These are phyloP conservation scores for Onychorhynchus coronatus DNA, from an alignment of 2,113 vertebrate genomes.

Conservation along the genomic window DNA sequence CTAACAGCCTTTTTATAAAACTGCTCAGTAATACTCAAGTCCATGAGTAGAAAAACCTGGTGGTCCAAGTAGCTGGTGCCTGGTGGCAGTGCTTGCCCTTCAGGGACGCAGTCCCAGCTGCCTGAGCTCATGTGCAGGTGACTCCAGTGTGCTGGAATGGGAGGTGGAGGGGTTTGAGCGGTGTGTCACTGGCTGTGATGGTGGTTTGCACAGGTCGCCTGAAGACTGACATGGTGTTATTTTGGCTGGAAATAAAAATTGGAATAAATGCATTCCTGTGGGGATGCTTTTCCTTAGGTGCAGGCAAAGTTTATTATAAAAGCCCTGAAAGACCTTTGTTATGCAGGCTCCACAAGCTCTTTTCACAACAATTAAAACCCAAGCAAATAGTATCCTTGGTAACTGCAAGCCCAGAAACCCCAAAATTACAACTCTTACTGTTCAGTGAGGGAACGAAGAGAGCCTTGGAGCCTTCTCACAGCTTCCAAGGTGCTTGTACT, in stretches of 20 bases:
- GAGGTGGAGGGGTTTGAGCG: accelerated
- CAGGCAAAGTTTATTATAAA: background rate
- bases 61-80: background rate
- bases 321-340: background rate
- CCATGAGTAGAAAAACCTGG: background rate
- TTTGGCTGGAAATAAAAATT: background rate
- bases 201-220: background rate
- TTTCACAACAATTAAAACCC: background rate
- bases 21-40: background rate
- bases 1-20: background rate
- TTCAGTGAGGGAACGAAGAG: background rate
- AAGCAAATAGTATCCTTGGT: background rate
- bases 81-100: background rate
- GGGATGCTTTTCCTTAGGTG: background rate
- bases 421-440: background rate
- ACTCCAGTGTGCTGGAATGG: accelerated
- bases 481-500: background rate
- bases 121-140: accelerated
- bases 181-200: accelerated
- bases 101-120: background rate
- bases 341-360: accelerated
- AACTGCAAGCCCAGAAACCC: background rate
- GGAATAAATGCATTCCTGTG: background rate
- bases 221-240: background rate
- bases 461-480: background rate